Base-by-base conservation (phyloP, 1,140 invertebrate species). In the Plutomurus gul region DNA sequence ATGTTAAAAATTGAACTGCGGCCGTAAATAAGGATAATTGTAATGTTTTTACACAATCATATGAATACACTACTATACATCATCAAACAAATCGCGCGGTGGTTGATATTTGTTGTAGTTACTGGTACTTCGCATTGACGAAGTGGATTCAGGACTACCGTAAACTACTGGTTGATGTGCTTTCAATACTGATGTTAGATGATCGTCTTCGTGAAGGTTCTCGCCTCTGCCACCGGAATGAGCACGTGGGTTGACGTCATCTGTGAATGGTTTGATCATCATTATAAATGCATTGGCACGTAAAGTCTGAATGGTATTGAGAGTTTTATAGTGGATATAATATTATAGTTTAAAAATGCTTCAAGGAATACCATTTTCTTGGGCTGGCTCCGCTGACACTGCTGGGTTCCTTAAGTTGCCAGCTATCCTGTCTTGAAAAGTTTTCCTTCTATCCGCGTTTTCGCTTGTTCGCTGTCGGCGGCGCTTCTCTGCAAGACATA, bases 391-490 rank as follows among this genome's bases (percentile, higher is more conserved):
- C 39, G 46, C 49, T 56, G 30, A 25, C 37, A n/a, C 33, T 3
- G 11, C 70, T 20, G 7, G 4, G 13, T 25, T 27, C 18, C 7
- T 16, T 10, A 13, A 8, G 7, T 71, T 85, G 60, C 88, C 87
- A 74, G 87, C 86, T 85, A 91, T 90, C 82, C 91, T 87, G 84
- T 93, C 90, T 85, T 90, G 88, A 84, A 91, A 91, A 84, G 94
- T 92, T 8, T 92, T 89, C 39, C 92, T 88, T 13, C 93, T 88
- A 25, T 88, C 90, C 78, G 92, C 88, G 6, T 93, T 91, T 84
- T 96, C 95, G 84, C 94, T 93, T 6, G 90, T 88, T 75, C 95
- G 89, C 85, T 95, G 93, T 0, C 92, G 88, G 81, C 92, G 92
- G 37, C 95, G 90, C 85, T 93, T 93, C 84, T 96, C 95, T 92